Base-by-base conservation (phyloP, 2,113 vertebrate genomes). In the Lepus americanus region DNA sequence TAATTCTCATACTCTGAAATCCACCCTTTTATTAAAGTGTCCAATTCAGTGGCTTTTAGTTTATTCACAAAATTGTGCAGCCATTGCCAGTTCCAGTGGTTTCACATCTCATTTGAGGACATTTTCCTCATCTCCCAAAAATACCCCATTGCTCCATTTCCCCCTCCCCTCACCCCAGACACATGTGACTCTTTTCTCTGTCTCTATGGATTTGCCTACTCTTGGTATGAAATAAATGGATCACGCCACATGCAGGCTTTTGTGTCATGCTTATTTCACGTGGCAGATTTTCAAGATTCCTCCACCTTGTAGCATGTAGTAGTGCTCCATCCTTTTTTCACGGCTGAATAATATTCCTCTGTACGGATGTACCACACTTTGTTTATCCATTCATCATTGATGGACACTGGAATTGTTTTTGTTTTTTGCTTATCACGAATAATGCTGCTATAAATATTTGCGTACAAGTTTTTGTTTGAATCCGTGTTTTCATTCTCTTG, bases 221-320 rank as follows among this genome's bases (percentile, higher is more conserved):
- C 44, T 44, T 44, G 44, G 23, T 61, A 84, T 61, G 29, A 69
- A 27, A 23, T 89, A 83, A 76, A 61, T 16, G 70, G 72, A 78
- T 70, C 55, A 67, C 17, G 44, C 4, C 53, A 10, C 13, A 5
- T n/a, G 29, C 77, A 53, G n/a, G 6, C 22, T 59, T 86, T 76
- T 13, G 44, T 80, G 13, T 67, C 20, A 10, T 49, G 81, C n/a
- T 90, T 89, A 61, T 89, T 69, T 85, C 67, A 89, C 55, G 73
- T 61, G 72, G 61, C 64, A 53, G 39, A 9, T 86, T 76, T 90
- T 90, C 51, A 81, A 44, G 95, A 63, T 70, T 74, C n/a, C 39
- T 39, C n/a, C 12, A 36, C 29, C 33, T 59, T 59, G 6, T 81
- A 59, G 51, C 23, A 10, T 9, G 6, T 84, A 23, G 77, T 44